Evolutionary conservation across 2,888 invertebrate species (phyloP).

Genomic region (Ochropleura plecta): DNA sequence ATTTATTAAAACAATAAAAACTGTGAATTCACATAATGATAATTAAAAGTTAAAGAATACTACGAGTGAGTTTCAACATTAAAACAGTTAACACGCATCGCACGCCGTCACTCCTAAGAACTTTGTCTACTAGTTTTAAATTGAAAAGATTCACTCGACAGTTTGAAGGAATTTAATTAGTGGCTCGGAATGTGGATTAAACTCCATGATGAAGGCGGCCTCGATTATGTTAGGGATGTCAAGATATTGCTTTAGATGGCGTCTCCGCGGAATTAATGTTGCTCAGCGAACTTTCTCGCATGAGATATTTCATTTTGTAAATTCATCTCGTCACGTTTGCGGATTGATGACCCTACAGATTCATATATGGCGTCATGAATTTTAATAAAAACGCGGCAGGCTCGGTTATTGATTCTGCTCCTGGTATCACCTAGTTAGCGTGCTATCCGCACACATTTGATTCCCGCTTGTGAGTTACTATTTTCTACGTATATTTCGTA

Average conservation of each 20-base stretch:
- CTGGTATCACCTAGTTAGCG: constrained; percentile 23
- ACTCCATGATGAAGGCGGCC: constrained; percentile 74
- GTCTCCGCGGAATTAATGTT: constrained; percentile 63
- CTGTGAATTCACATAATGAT: constrained; percentile 39
- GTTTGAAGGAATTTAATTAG: constrained; percentile 85
- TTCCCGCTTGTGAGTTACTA: not conserved
- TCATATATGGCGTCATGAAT: constrained; percentile 58
- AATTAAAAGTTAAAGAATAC: constrained; percentile 43
- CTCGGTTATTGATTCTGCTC: constrained; percentile 50
- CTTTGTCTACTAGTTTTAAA: constrained; percentile 67
- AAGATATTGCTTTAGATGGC: constrained; percentile 70
- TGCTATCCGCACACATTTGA: constrained; percentile 18
- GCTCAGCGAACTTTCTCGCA: constrained; percentile 62
- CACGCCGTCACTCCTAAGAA: constrained; percentile 44
- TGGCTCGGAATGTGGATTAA: constrained; percentile 81
- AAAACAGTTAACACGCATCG: constrained; percentile 52
- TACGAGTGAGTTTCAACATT: constrained; percentile 35
- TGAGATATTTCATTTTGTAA: constrained; percentile 69
- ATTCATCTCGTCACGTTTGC: constrained; percentile 63
- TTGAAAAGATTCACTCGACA: constrained; percentile 75
- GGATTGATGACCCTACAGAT: constrained; percentile 62
- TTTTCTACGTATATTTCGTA: not conserved
- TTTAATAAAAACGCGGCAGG: constrained; percentile 59
- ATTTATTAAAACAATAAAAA: constrained; percentile 46
- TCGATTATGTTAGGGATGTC: constrained; percentile 72